phyloP scores from a whole-genome alignment of 2,797 vertebrate genomes.

The Tenualosa thibaudeaui region DNA sequence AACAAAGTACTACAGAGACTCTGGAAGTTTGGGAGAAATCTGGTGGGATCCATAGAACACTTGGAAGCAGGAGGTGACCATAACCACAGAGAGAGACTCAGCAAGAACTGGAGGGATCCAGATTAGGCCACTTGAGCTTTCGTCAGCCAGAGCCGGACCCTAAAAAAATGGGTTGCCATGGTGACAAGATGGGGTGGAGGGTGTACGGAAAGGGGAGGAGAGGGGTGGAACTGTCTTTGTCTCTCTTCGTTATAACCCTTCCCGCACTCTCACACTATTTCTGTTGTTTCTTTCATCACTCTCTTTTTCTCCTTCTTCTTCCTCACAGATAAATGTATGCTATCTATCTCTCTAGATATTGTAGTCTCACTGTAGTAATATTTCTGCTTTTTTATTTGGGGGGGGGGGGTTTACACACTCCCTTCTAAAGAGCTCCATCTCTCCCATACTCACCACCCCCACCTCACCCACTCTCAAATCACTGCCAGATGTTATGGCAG shows the following conservation, averaged over 20 bases:
- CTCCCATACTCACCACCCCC: neutral
- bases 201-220: neutral
- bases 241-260: neutral
- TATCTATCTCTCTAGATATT: neutral
- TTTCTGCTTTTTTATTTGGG: neutral
- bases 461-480: conserved; percentile 47
- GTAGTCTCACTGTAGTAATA: neutral
- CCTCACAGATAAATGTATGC: neutral
- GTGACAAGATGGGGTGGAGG: neutral
- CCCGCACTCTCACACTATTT: neutral
- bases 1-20: neutral
- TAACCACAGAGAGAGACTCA: neutral
- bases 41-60: neutral
- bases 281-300: neutral
- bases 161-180: conserved; percentile 2
- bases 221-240: neutral
- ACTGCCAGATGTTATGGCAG: conserved; percentile 67
- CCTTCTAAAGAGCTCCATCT: conserved; percentile 25
- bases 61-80: neutral
- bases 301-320: neutral
- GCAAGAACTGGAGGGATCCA: conserved; percentile 9
- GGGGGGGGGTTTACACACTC: neutral
- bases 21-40: neutral
- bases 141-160: neutral
- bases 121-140: conserved; percentile 4